Evolutionary conservation across 2,888 invertebrate genomes (phyloP).

Genomic region (Acleris sparsana): DNA sequence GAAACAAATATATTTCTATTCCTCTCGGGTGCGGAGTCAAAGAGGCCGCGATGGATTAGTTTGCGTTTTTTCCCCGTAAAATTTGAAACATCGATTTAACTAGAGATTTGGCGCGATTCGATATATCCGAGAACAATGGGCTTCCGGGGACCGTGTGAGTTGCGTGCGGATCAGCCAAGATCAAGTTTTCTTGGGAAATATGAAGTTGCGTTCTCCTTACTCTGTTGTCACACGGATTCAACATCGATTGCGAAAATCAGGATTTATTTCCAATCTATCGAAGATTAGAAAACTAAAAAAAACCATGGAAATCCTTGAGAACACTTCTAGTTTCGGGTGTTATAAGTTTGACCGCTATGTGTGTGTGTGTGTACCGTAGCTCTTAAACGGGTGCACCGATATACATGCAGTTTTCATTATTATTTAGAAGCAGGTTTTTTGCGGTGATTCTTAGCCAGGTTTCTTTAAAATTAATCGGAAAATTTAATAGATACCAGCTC

Average conservation of each 20-base stretch:
- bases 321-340: slow-evolving; percentile 6
- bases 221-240: slow-evolving; percentile 19
- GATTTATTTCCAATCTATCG: background rate
- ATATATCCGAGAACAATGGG: slow-evolving; percentile 71
- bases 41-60: slow-evolving; percentile 76
- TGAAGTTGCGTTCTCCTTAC: slow-evolving; percentile 42
- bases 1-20: slow-evolving; percentile 73
- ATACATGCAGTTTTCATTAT: too few species aligned
- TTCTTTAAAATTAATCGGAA: too few species aligned
- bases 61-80: slow-evolving; percentile 68
- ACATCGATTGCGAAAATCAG: slow-evolving; percentile 13
- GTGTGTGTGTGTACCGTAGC: too few species aligned
- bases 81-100: slow-evolving; percentile 75
- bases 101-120: slow-evolving; percentile 70
- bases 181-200: slow-evolving; percentile 62
- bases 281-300: background rate
- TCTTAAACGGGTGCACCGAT: too few species aligned
- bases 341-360: too few species aligned
- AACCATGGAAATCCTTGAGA: background rate
- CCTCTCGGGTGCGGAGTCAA: slow-evolving; percentile 65
- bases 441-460: too few species aligned
- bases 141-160: slow-evolving; percentile 71
- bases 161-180: slow-evolving; percentile 65
- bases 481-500: too few species aligned
- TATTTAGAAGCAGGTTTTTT: too few species aligned